Base-by-base conservation (phyloP, 2,113 vertebrate genomes). In the Larimichthys crocea region DNA sequence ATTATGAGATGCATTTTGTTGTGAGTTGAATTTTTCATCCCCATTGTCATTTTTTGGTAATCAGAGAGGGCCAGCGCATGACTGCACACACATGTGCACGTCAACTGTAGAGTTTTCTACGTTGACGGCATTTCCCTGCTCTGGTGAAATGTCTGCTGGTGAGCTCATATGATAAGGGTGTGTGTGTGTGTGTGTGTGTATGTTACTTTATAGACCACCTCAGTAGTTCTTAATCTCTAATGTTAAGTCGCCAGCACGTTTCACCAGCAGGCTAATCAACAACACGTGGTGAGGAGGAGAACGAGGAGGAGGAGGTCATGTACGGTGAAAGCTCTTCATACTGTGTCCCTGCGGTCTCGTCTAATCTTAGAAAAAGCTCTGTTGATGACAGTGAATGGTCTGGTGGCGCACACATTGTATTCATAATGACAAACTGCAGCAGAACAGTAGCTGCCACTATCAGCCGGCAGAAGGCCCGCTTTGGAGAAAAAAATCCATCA, bases 161-260 rank as follows among this genome's bases (percentile, higher is more conserved):
- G 82, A 91, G 84, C 66, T 89, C 84, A 88, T 86, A 19, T 59
- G 79, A 84, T 85, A 75, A 80, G 64, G 44, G 24, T 57, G 61
- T 62, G 60, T 61, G 59, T 19, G 71, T 61, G 50, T 14, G 31
- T 31, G 31, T 31, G n/a, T 64, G 72, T 9, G 5, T 76, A 12
- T 59, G n/a, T 67, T 52, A 74, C 73, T 67, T 64, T 42, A 63
- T n/a, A 61, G 74, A 84, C 80, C 69, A 53, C 74, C 80, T 31
- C 49, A 40, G 81, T 52, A 44, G 65, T 10, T 80, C 49, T 29
- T 74, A 71, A 84, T 84, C 29, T 52, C 40, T 8, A n/a, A 24
- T 70, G 62, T 76, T 71, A 69, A 81, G 48, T 68, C 82, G 63
- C 46, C 24, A 3, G 76, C 66, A 55, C 22, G 42, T 83, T 88